phyloP scores from a whole-genome alignment of 2,113 vertebrate species.

The Regulus satrapa region DNA sequence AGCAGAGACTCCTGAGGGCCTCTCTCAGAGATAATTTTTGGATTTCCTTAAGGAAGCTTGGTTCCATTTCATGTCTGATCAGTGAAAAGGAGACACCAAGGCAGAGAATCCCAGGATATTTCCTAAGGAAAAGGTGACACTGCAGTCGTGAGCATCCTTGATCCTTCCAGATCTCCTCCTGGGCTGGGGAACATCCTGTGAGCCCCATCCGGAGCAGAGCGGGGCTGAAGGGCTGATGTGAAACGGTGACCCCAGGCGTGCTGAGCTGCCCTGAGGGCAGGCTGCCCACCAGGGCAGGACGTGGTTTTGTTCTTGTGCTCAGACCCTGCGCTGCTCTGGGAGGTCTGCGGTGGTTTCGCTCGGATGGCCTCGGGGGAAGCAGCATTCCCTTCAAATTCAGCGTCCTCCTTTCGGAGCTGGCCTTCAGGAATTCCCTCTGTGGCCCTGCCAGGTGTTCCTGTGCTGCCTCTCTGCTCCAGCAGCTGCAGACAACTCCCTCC shows the following conservation, averaged over 20 bases:
- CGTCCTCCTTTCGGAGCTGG: background rate
- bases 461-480: background rate
- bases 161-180: background rate
- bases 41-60: background rate
- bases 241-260: accelerated
- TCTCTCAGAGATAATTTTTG: background rate
- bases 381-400: background rate
- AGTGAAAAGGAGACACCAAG: background rate
- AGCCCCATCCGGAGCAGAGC: background rate
- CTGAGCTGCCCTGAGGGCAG: too few species aligned
- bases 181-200: background rate
- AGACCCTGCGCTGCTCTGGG: background rate
- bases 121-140: background rate
- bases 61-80: background rate
- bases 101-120: background rate
- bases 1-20: background rate
- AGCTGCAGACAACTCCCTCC: background rate
- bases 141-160: accelerated
- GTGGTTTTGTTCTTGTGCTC: background rate
- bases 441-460: background rate
- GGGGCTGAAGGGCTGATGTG: background rate
- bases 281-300: background rate
- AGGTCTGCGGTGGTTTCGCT: background rate
- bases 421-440: background rate
- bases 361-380: background rate